These are phyloP conservation scores for Indicator maculatus DNA, from an alignment of 2,113 vertebrate species.

Conservation along the genomic window DNA sequence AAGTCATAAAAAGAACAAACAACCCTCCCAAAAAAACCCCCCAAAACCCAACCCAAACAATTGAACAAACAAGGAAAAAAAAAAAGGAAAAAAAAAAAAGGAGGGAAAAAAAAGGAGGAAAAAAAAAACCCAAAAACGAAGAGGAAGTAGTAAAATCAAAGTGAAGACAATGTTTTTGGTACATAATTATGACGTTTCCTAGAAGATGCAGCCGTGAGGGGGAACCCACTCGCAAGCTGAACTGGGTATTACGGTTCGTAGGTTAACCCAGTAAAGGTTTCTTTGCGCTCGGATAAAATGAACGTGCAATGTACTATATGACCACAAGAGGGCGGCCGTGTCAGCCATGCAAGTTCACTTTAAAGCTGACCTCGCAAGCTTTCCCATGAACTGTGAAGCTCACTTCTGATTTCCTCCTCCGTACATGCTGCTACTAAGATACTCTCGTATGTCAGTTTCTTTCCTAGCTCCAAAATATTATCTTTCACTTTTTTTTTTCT, in stretches of 20 bases:
- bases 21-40: too few relatives aligned
- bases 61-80: too few relatives aligned
- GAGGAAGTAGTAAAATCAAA: not conserved
- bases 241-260: not conserved
- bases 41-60: too few relatives aligned
- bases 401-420: not conserved
- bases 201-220: not conserved
- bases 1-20: not conserved
- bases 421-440: not conserved
- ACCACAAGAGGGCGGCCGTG: not conserved
- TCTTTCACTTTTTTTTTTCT: not conserved
- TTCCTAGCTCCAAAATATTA: not conserved
- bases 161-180: not conserved
- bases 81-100: too few relatives aligned
- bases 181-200: not conserved
- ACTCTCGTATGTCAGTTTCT: not conserved
- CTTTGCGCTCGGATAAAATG: rapidly evolving
- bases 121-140: too few relatives aligned
- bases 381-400: rapidly evolving
- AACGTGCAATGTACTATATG: not conserved
- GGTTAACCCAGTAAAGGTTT: rapidly evolving
- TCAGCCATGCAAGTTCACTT: rapidly evolving
- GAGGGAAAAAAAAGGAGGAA: too few relatives aligned
- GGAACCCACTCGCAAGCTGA: not conserved
- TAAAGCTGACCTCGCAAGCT: not conserved